Evolutionary conservation across 1,140 invertebrate genomes (phyloP).

Genomic region (Drosophila kanapiae): DNA sequence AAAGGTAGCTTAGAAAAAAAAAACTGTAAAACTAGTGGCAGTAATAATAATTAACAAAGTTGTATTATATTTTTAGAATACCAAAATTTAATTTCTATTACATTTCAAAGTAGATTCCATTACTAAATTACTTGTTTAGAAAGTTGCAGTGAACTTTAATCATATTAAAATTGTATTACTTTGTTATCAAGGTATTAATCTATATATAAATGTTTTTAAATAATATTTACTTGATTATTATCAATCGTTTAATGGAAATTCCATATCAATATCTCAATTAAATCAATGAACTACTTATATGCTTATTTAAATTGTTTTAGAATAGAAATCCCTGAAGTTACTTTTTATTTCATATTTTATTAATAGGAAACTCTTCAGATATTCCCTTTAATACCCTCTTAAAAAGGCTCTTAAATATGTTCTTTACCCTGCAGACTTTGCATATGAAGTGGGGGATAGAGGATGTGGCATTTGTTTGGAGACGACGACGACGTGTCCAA

Average conservation of each 20-base stretch:
- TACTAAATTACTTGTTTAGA: neutral
- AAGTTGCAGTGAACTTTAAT: constrained; percentile 2
- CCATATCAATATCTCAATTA: neutral
- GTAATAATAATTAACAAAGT: too few relatives aligned
- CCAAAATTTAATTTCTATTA: too few relatives aligned
- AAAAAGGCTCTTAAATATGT: neutral
- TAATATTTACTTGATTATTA: neutral
- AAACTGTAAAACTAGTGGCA: neutral
- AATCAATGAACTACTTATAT: neutral
- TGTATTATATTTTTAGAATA: too few relatives aligned
- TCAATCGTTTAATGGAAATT: neutral
- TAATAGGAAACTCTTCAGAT: neutral
- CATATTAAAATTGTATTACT: neutral
- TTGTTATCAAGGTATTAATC: neutral
- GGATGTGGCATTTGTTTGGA: constrained; percentile 18
- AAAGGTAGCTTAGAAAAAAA: neutral
- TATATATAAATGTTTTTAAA: neutral
- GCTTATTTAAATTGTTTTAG: neutral
- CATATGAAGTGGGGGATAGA: constrained; percentile 9
- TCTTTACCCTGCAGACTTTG: constrained; percentile 5
- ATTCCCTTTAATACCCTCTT: neutral
- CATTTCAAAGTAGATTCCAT: too few relatives aligned
- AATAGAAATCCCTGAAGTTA: too few relatives aligned
- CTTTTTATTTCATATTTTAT: too few relatives aligned
- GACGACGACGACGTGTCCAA: constrained; percentile 23